phyloP scores from a whole-genome alignment of 53 echinoderm and acorn worm genomes.

The Temnopleurus reevesii region DNA sequence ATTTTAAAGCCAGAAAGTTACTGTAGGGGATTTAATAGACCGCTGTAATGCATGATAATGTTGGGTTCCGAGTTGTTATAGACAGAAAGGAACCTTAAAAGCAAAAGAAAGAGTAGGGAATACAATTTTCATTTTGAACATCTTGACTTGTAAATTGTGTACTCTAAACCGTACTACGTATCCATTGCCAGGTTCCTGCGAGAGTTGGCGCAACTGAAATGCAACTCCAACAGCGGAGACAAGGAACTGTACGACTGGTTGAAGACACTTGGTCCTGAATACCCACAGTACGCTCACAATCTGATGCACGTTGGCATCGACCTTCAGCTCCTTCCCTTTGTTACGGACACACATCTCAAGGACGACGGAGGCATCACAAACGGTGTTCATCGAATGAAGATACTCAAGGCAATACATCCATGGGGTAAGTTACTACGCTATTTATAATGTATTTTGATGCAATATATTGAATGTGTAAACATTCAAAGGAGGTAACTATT shows the following conservation, averaged over 20 bases:
- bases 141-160: too few species aligned
- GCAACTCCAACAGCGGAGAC: slow-evolving; percentile 90
- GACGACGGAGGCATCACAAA: slow-evolving; percentile 94
- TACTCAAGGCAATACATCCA: slow-evolving; percentile 76
- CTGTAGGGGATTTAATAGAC: too few species aligned
- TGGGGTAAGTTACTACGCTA: slow-evolving; percentile 59
- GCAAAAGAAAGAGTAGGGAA: too few species aligned
- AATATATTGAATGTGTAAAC: too few species aligned
- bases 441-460: too few species aligned
- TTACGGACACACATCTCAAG: slow-evolving; percentile 80
- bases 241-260: slow-evolving; percentile 92
- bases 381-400: slow-evolving; percentile 97
- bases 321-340: slow-evolving; percentile 77
- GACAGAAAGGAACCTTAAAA: too few species aligned
- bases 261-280: slow-evolving; percentile 89
- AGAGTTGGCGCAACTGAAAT: slow-evolving; percentile 83
- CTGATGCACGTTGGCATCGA: slow-evolving; percentile 97
- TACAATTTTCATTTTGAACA: too few species aligned
- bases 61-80: too few species aligned
- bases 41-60: too few species aligned
- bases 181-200: slow-evolving; percentile 77
- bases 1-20: too few species aligned
- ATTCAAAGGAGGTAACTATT: too few species aligned
- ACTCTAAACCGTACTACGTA: too few species aligned
- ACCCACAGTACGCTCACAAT: slow-evolving; percentile 95